Evolutionary conservation across 2,113 vertebrate species (phyloP).

Genomic region (Protobothrops flavoviridis): DNA sequence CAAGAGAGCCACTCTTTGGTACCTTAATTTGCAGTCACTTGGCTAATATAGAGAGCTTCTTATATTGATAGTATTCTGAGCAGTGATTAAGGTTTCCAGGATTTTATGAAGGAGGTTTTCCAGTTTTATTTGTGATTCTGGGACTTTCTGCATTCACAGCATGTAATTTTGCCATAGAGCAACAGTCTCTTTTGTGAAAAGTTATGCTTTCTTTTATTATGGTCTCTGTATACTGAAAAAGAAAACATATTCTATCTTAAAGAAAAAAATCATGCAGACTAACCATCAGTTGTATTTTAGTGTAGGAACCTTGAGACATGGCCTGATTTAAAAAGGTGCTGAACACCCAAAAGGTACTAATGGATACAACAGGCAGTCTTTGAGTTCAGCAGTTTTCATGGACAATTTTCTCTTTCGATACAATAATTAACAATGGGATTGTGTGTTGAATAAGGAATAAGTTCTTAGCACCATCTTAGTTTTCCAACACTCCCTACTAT

Average conservation of each 20-base stretch:
- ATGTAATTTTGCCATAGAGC: not conserved
- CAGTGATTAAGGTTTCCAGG: not conserved
- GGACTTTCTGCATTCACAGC: not conserved
- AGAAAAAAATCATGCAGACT: not conserved
- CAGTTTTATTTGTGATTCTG: too few relatives aligned
- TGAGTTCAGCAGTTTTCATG: slow-evolving; percentile 50
- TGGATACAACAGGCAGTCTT: slow-evolving; percentile 46
- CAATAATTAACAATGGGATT: slow-evolving; percentile 47
- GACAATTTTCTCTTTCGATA: slow-evolving; percentile 39
- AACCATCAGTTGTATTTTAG: not conserved
- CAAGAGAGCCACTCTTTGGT: not conserved
- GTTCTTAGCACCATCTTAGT: not conserved
- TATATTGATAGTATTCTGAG: not conserved
- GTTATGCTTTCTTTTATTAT: not conserved
- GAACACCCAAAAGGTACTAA: slow-evolving; percentile 30
- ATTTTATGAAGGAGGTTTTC: not conserved
- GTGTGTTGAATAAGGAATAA: slow-evolving; percentile 30
- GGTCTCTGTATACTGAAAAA: not conserved
- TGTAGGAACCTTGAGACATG: slow-evolving; percentile 19
- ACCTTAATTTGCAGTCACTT: not conserved
- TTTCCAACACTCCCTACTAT: not conserved
- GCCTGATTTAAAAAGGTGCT: slow-evolving; percentile 38
- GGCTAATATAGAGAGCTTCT: not conserved
- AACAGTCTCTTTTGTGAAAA: not conserved
- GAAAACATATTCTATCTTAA: not conserved